A percentile compares a stretch with the other conserved stretches of the same genome.
Conservation (phyloP, 1,140 invertebrate species). For the Homalodisca vitripennis region DNA sequence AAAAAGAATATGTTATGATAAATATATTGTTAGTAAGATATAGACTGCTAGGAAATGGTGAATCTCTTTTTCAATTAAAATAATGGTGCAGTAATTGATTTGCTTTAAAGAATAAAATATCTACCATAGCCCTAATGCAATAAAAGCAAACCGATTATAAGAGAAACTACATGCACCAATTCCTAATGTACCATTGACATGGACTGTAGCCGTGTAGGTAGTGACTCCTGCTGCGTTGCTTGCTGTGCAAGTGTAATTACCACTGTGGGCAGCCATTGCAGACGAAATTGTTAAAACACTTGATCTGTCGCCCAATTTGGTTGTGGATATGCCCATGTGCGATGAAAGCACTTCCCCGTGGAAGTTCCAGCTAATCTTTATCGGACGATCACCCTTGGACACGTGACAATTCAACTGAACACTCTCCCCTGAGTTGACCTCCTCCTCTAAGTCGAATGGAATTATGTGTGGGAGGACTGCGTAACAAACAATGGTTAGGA, state of each 20-base stretch:
- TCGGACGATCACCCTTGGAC: conserved; percentile 78
- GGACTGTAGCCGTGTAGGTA: conserved; percentile 54
- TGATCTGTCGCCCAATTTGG: conserved; percentile 61
- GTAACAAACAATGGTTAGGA: neutral
- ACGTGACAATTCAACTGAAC: conserved; percentile 72
- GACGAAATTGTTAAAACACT: conserved; percentile 51
- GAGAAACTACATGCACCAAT: no score
- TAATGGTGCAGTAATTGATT: no score
- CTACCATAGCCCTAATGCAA: no score
- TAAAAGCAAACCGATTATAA: no score
- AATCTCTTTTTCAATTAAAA: no score
- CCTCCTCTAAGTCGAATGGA: conserved; percentile 47
- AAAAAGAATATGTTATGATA: no score
- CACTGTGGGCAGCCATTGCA: conserved; percentile 61
- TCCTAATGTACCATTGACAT: conserved; percentile 51
- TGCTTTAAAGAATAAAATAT: no score
- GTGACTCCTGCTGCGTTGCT: conserved; percentile 52
- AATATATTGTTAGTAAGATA: no score
- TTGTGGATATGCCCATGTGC: conserved; percentile 46
- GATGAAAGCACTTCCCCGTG: conserved; percentile 40
- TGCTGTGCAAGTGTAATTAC: conserved; percentile 76
- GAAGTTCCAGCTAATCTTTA: conserved; percentile 76
- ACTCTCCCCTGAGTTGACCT: conserved; percentile 61
- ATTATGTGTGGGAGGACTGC: conserved; percentile 45
- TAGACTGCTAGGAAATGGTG: no score